Conservation (phyloP, 2,888 invertebrate genomes). For the Steromphala cineraria region DNA sequence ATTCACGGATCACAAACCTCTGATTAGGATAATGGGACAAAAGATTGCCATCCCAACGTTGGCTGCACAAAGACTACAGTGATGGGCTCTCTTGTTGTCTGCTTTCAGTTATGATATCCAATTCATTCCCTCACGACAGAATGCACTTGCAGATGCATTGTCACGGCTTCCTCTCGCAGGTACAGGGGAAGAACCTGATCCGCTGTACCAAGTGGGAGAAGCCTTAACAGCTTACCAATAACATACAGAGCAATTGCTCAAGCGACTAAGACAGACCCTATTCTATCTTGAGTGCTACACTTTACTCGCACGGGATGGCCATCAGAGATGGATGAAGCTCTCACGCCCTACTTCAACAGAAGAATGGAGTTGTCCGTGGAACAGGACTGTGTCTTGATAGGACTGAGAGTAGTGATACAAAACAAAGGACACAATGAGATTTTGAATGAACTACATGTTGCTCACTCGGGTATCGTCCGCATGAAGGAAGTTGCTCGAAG, state of each 20-base stretch:
- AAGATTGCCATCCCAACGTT: not conserved
- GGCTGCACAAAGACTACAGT: constrained; percentile 1
- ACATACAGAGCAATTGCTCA: too few species aligned
- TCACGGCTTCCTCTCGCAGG: too few species aligned
- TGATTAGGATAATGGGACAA: not conserved
- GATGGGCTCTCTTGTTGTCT: not conserved
- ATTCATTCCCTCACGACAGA: too few species aligned
- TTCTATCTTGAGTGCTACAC: not conserved
- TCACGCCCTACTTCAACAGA: constrained; percentile 4
- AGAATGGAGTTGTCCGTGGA: constrained; percentile 3
- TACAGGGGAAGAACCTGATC: too few species aligned
- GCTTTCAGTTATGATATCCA: too few species aligned
- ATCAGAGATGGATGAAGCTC: not conserved
- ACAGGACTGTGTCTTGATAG: not conserved
- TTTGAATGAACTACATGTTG: not conserved
- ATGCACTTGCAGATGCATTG: too few species aligned
- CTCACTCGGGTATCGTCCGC: not conserved
- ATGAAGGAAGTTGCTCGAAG: not conserved
- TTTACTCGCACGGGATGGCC: constrained; percentile 8
- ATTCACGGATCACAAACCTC: constrained; percentile 42
- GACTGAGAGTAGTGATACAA: not conserved
- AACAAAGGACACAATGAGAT: not conserved
- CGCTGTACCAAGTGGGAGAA: too few species aligned
- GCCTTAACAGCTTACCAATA: too few species aligned
- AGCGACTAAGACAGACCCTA: too few species aligned